Percentiles rank a stretch among this genome's conserved stretches.
phyloP scores from a whole-genome alignment of 2,113 vertebrate genomes.

The Egretta garzetta region DNA sequence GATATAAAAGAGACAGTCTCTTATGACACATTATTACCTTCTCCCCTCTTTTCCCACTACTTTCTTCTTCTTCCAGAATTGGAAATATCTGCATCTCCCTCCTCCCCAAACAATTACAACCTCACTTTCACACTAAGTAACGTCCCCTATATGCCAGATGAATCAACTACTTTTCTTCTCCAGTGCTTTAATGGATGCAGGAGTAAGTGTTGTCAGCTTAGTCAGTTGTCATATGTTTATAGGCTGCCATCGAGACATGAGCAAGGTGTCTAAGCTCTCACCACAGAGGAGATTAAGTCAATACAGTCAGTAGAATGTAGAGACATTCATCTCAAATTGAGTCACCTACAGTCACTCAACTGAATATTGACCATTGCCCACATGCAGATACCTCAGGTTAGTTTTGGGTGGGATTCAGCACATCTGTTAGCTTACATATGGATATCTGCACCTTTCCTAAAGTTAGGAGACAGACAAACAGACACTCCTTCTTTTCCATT shows the following conservation, averaged over 20 bases:
- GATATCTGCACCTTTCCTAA: background rate
- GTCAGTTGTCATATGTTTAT: background rate
- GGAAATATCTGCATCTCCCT: background rate
- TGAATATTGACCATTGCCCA: background rate
- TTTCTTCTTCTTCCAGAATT: background rate
- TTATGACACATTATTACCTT: background rate
- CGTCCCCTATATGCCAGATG: background rate
- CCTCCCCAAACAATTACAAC: background rate
- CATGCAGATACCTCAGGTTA: rapidly evolving
- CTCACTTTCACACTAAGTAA: background rate
- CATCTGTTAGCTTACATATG: background rate
- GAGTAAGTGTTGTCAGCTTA: background rate
- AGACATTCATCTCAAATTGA: background rate
- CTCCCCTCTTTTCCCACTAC: background rate
- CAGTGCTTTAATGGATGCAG: background rate
- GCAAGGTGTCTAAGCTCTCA: background rate
- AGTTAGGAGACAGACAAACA: background rate
- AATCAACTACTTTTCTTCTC: background rate
- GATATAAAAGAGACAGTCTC: background rate
- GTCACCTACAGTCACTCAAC: background rate
- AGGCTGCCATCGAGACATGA: background rate
- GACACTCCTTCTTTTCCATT: background rate
- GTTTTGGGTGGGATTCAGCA: background rate
- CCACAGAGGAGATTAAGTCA: background rate
- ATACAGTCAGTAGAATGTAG: background rate